phyloP scores from a whole-genome alignment of 1,140 invertebrate species.

The Aradophagus sp. region DNA sequence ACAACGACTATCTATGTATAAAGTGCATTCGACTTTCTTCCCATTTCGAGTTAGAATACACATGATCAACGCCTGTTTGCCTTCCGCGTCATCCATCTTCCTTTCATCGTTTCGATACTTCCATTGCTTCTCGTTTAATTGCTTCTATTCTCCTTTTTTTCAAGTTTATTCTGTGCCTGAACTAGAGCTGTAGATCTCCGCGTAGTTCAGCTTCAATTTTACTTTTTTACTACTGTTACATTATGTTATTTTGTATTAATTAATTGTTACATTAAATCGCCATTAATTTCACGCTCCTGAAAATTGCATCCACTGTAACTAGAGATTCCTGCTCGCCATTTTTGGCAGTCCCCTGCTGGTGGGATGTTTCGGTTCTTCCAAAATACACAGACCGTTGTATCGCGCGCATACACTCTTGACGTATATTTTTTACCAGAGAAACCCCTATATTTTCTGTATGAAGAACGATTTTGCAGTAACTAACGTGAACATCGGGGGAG shows the following conservation, averaged over 20 bases:
- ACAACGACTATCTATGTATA: too few species aligned
- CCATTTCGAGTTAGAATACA: slow-evolving; percentile 10
- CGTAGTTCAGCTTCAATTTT: too few species aligned
- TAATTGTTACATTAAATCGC: too few species aligned
- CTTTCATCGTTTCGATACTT: slow-evolving; percentile 54
- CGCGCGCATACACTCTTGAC: slow-evolving; percentile 4
- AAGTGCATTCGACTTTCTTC: slow-evolving; percentile 5
- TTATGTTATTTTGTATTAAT: too few species aligned
- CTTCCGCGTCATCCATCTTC: slow-evolving; percentile 59
- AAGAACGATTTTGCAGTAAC: slow-evolving; percentile 24
- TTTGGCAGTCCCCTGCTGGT: neutral
- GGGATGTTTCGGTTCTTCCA: slow-evolving; percentile 20
- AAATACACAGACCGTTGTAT: neutral
- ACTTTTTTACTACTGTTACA: too few species aligned
- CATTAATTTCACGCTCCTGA: too few species aligned
- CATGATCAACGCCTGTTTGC: too few species aligned
- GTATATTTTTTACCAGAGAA: slow-evolving; percentile 48
- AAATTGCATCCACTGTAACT: too few species aligned
- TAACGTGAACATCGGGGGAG: slow-evolving; percentile 11
- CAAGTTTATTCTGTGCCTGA: too few species aligned
- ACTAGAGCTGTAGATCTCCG: too few species aligned
- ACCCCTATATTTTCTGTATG: slow-evolving; percentile 40
- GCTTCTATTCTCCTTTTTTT: too few species aligned
- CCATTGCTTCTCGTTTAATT: slow-evolving; percentile 33
- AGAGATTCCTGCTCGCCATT: slow-evolving; percentile 52